A percentile compares a stretch with the other conserved stretches of the same genome.
Conservation (phyloP, 2,113 vertebrate species). For the Guaruba guarouba region DNA sequence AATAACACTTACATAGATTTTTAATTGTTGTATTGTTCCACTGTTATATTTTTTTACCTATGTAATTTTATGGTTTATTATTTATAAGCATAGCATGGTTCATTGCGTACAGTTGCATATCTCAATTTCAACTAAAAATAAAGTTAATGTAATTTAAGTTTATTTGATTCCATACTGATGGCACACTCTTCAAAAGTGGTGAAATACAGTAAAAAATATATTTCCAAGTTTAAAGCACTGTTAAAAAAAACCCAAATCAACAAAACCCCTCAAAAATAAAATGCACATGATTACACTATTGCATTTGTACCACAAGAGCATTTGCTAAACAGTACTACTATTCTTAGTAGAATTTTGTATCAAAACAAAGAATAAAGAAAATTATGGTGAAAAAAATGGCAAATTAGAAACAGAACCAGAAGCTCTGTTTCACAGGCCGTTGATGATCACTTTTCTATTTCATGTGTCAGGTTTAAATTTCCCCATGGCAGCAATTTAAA, state of each 20-base stretch:
- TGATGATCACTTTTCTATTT: slow-evolving; percentile 68
- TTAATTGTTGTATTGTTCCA: background rate
- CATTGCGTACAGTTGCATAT: background rate
- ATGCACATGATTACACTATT: background rate
- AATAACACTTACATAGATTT: background rate
- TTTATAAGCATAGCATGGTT: background rate
- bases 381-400: background rate
- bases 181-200: background rate
- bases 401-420: slow-evolving; percentile 44
- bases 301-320: background rate
- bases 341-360: slow-evolving; percentile 15
- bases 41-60: background rate
- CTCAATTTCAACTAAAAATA: background rate
- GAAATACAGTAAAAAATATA: background rate
- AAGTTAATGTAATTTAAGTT: background rate
- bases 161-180: background rate
- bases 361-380: slow-evolving; percentile 46
- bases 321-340: background rate
- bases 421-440: slow-evolving; percentile 16
- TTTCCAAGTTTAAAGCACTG: background rate
- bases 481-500: slow-evolving; percentile 70
- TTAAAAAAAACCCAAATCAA: background rate
- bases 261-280: background rate
- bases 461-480: slow-evolving; percentile 70
- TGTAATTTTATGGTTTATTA: background rate